phyloP scores from a whole-genome alignment of 2,113 vertebrate species.

The Accipiter virgatus region DNA sequence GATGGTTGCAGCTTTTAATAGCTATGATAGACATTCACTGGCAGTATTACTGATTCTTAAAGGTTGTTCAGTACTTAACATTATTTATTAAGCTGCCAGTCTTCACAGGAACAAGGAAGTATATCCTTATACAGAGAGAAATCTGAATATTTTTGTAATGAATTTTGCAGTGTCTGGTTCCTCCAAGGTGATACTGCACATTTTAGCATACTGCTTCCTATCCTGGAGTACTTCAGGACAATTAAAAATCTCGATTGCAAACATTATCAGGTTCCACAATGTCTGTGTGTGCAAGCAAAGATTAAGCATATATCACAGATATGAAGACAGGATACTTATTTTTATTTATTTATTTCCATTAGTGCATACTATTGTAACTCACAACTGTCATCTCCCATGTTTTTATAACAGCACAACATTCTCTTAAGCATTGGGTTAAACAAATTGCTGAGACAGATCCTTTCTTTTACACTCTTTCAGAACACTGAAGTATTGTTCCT shows the following conservation, averaged over 20 bases:
- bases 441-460: not conserved
- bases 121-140: not conserved
- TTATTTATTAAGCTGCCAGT: not conserved
- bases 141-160: not conserved
- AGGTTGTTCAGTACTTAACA: not conserved
- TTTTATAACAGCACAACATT: not conserved
- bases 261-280: not conserved
- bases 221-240: not conserved
- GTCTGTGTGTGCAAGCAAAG: not conserved
- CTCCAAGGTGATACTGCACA: not conserved
- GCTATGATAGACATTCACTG: not conserved
- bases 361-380: not conserved
- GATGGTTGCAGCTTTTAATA: not conserved
- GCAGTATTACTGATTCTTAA: not conserved
- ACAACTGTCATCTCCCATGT: not conserved
- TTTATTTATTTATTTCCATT: not conserved
- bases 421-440: not conserved
- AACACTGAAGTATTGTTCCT: not conserved
- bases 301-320: not conserved
- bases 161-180: not conserved
- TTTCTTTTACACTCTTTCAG: not conserved
- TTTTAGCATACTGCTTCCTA: not conserved
- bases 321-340: not conserved
- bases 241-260: not conserved
- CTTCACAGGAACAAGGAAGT: not conserved